Evolutionary conservation across 2,888 invertebrate genomes (phyloP).

Genomic region (Eudasyphora cyanicolor): DNA sequence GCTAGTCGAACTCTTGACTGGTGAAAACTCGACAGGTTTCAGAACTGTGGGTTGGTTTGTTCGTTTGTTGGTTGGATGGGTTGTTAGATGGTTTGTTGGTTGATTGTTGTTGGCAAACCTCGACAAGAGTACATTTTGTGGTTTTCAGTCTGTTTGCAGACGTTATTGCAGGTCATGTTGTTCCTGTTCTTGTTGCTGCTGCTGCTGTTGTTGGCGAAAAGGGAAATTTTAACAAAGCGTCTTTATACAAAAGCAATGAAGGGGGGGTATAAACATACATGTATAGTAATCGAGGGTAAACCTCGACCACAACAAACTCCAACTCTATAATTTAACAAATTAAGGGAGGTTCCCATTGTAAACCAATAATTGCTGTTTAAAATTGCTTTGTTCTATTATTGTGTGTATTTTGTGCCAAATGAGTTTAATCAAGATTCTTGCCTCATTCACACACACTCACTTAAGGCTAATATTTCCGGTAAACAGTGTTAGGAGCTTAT

Average conservation of each 20-base stretch:
- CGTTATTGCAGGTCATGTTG: background rate
- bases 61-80: no score
- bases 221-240: background rate
- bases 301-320: background rate
- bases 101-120: background rate
- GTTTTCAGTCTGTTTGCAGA: background rate
- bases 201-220: background rate
- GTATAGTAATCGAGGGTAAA: background rate
- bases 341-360: background rate
- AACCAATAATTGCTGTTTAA: constrained; percentile 12
- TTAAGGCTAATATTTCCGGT: background rate
- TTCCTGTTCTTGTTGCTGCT: background rate
- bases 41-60: no score
- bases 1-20: no score
- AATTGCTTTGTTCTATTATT: background rate
- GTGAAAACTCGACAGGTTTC: no score
- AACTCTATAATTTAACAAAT: constrained; percentile 1
- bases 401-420: background rate
- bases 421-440: background rate
- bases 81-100: no score
- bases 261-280: background rate
- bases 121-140: constrained; percentile 8
- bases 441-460: background rate
- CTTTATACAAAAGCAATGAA: background rate
- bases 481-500: background rate